Evolutionary conservation across 2,113 vertebrate species (phyloP), one percentile per base, ranked within the genome.

Genomic region (Mesocricetus auratus): DNA sequence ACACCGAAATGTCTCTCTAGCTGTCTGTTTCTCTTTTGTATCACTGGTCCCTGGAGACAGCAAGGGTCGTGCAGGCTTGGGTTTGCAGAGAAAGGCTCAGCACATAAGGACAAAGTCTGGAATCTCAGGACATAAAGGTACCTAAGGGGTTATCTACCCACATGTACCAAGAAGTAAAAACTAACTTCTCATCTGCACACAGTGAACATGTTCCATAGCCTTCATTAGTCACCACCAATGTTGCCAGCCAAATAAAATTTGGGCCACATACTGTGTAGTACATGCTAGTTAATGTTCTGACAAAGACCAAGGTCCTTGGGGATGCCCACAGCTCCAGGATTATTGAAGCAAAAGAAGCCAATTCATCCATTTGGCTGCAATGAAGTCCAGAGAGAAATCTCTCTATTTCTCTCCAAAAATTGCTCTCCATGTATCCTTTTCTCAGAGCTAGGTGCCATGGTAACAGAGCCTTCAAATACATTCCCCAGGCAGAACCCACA

Each of bases 371-470:
- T 82, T 93, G 95, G 92, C 88, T 94, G 85, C 79, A 90, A 86
- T 22, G 26, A 93, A 96, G 94, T 94, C 94, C 92, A 64, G 77
- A 66, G 94, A 94, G 90, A 97, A 97, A 95, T 81, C 90, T 95
- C 53, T 97, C 71, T 78, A 22, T 94, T 94, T 97, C 86, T 95
- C 60, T 97, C 94, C 88, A 17, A 31, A 96, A 92, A 86, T 33
- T 94, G 94, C 82, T 97, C 95, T 96, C 90, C 73, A 39, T 33
- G 22, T 69, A 86, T 86, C 85, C 90, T 75, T 81, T 75, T 93
- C 86, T 93, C 73, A 50, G 82, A 45, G 90, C 74, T 60, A 75
- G 94, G 66, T 92, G 92, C 95, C 92, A 94, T 94, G 96, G 96
- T 64, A 96, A 97, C 95, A 60, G 71, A 94, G 94, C 64, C 75